Evolutionary conservation across 2,113 vertebrate genomes (phyloP), one percentile per base, ranked within the genome.

Genomic region (Nesogale talazaci): DNA sequence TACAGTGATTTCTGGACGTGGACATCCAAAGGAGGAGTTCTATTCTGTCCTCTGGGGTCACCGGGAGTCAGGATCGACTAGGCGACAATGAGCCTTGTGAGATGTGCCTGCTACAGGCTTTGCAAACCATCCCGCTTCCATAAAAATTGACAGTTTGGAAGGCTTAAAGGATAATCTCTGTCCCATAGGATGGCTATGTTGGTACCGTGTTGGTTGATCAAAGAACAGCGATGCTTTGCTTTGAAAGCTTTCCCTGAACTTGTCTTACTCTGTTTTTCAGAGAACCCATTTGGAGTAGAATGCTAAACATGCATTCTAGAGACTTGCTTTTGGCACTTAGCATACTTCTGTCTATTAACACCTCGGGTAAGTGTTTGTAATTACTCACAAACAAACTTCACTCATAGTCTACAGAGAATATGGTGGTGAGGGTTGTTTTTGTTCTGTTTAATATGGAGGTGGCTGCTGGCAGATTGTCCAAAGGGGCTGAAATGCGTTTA

Each of bases 281-380:
- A 88, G 67, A 92, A 57, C n/a, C 4, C 2, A 4, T 65, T 75
- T 65, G 27, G 65, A 89, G 29, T 29, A 34, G 57, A 83, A 76
- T 63, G 22, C 31, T 77, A 63, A 90, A 4, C 42, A 96, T 97
- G 96, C 20, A 1, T 40, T 4, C 2, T 6, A 67, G 20, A 89
- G 69, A 46, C 72, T 29, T 93, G 2, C n/a, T 29, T 31, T 34
- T 94, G 57, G 16, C 8, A 31, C 1, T 97, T 87, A 77, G 59
- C 27, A 1, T 42, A 19, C 40, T 94, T 57, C 6, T 17, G n/a
- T 61, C 76, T 91, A 38, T 20, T 82, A 56, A 42, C 3, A 70
- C 29, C 6, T 76, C 79, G 27, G 95, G 96, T 97, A 85, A 89
- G 96, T 84, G 75, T 42, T 34, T 65, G 20, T 7, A 40, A 69